Base-by-base conservation (phyloP, 2,888 invertebrate species). In the Crematogaster levior region DNA sequence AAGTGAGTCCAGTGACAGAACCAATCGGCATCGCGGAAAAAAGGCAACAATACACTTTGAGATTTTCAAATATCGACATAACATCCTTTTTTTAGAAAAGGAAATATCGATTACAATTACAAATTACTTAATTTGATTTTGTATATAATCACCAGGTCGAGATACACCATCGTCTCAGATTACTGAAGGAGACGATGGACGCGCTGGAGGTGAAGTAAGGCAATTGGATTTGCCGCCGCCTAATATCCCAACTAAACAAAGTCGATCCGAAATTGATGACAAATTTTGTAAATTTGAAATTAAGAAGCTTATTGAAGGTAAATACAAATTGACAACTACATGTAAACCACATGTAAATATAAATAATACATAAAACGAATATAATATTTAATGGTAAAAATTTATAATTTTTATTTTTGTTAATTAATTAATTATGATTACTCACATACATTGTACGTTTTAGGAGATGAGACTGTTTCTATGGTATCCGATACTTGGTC, bases 401-500 rank as follows among this genome's bases (percentile, higher is more conserved):
- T 60, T 27, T 1, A 24, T n/a, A 60, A 34, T 12, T 46, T 1
- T 58, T 37, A 70, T 56, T 53, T 56, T 43, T 43, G 2, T n/a
- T 46, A 27, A 43, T 30, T 9, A 12, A 46, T 53, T 81, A 27
- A n/a, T 48, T n/a, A n/a, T n/a, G n/a, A n/a, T 72, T 53, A 48
- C 34, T 60, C 40, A 6, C 12, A 21, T 3, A 46, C 21, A 24
- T 66, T 40, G 30, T 56, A 12, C 21, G 43, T 77, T 73, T 30
- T 60, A 93, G 98, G 98, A 1, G 99, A 99, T 94, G 99, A 99
- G 95, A 99, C 99, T 0, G 97, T 99, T 90, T 99, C 99, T 51
- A 97, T 99, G 92, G 99, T 99, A 90, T 99, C 99, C 65, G 99
- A 99, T 94, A 99, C 99, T 0, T 99, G 99, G 99, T 99, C 99